These are phyloP conservation scores for Zhuqinia jingwanae DNA, from an alignment of 2,888 invertebrate genomes.

Conservation along the genomic window DNA sequence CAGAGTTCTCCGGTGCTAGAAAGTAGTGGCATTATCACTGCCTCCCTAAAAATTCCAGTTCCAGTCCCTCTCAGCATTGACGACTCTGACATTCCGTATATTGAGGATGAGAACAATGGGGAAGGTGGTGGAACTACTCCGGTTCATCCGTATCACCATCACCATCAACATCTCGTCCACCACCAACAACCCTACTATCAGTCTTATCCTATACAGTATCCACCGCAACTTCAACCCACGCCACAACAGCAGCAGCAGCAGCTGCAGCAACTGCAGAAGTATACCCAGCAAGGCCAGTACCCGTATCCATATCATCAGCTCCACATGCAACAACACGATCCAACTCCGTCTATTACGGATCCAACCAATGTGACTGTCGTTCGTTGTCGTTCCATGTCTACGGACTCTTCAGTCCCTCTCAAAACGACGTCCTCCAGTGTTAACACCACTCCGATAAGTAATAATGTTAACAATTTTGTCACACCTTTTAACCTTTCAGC, in stretches of 20 bases:
- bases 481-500: no score
- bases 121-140: constrained; percentile 41
- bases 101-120: constrained; percentile 83
- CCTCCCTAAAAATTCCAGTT: constrained; percentile 89
- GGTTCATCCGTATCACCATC: constrained; percentile 42
- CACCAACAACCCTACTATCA: constrained; percentile 65
- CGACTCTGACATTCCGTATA: constrained; percentile 86
- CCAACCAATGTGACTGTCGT: constrained; percentile 22
- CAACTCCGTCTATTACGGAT: not conserved
- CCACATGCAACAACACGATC: constrained; percentile 25
- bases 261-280: constrained; percentile 34
- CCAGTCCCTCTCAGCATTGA: constrained; percentile 84
- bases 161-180: constrained; percentile 43
- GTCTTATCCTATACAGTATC: constrained; percentile 17
- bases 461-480: not conserved
- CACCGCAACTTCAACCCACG: constrained; percentile 1
- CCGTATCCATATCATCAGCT: constrained; percentile 21
- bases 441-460: constrained; percentile 73
- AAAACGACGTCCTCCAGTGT: constrained; percentile 70
- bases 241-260: constrained; percentile 30
- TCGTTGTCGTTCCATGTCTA: constrained; percentile 72
- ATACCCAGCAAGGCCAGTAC: constrained; percentile 10
- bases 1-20: constrained; percentile 79
- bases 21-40: constrained; percentile 86
- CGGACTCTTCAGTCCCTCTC: constrained; percentile 71